These are phyloP conservation scores for Sprattus sprattus DNA, from an alignment of 2,113 vertebrate species.

Conservation along the genomic window DNA sequence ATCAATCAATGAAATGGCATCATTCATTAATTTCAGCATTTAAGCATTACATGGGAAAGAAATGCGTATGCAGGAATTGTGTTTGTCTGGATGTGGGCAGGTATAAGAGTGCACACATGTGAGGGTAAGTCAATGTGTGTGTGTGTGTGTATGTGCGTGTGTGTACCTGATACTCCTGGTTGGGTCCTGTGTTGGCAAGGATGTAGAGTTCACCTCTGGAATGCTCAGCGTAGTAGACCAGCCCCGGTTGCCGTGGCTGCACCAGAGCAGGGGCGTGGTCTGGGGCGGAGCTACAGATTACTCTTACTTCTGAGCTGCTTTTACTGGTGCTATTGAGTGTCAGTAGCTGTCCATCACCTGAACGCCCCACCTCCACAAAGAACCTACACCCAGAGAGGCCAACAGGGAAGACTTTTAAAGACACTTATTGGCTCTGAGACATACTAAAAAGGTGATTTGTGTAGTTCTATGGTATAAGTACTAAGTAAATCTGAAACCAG, in stretches of 20 bases:
- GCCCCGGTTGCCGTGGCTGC: constrained; percentile 75
- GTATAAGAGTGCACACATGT: background rate
- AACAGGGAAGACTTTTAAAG: background rate
- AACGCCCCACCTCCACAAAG: constrained; percentile 87
- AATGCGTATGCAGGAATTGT: background rate
- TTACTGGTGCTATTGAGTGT: constrained; percentile 92
- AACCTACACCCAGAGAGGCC: constrained; percentile 66
- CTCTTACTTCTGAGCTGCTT: constrained; percentile 86
- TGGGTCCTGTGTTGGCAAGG: constrained; percentile 83
- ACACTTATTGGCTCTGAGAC: too few relatives aligned
- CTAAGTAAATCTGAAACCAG: too few relatives aligned
- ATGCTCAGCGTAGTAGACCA: constrained; percentile 90
- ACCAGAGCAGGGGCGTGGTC: constrained; percentile 75
- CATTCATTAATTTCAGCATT: background rate
- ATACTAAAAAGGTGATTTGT: too few relatives aligned
- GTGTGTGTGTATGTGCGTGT: background rate
- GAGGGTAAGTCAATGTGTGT: background rate
- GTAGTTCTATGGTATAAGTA: too few relatives aligned
- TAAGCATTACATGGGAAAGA: too few relatives aligned
- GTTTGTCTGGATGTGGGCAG: background rate
- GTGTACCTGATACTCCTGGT: constrained; percentile 81
- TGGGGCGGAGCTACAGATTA: constrained; percentile 73
- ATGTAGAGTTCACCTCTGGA: constrained; percentile 78
- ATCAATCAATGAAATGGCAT: background rate
- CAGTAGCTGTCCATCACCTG: constrained; percentile 81